These are phyloP conservation scores for Glaucidium brasilianum DNA, from an alignment of 2,113 vertebrate species.

Conservation along the genomic window DNA sequence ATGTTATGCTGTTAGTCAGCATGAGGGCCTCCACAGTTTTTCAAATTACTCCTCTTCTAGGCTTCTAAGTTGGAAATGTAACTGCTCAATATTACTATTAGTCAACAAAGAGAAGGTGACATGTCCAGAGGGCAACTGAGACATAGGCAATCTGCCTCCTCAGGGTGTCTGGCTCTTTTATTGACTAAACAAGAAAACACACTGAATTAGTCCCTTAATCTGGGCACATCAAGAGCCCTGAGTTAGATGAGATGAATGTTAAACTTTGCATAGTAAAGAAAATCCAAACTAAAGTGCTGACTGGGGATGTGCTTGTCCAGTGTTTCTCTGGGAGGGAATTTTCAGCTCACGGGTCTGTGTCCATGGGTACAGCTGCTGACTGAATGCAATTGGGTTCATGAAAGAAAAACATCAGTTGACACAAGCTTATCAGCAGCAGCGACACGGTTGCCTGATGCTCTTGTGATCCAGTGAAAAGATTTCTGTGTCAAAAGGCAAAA, in stretches of 20 bases:
- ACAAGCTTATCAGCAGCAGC: not conserved
- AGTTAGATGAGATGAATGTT: not conserved
- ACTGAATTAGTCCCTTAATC: not conserved
- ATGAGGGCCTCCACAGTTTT: not conserved
- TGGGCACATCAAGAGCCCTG: not conserved
- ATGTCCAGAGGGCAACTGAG: fast-evolving
- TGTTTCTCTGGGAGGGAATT: not conserved
- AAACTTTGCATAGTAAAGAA: not conserved
- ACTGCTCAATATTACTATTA: not conserved
- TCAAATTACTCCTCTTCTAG: not conserved
- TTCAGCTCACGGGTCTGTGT: not conserved
- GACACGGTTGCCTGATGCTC: not conserved
- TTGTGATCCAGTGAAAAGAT: not conserved
- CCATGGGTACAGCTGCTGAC: not conserved
- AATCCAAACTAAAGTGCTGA: not conserved
- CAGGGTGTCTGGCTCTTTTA: not conserved
- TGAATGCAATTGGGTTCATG: not conserved
- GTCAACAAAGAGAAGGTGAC: not conserved
- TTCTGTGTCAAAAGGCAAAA: not conserved
- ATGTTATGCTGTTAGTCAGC: not conserved
- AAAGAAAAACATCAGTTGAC: not conserved
- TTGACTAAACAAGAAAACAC: not conserved
- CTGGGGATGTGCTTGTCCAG: not conserved
- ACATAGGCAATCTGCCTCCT: fast-evolving
- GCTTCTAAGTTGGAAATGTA: not conserved